Base-by-base conservation (phyloP, 1,140 invertebrate genomes). In the Atopsyche davidsoni region DNA sequence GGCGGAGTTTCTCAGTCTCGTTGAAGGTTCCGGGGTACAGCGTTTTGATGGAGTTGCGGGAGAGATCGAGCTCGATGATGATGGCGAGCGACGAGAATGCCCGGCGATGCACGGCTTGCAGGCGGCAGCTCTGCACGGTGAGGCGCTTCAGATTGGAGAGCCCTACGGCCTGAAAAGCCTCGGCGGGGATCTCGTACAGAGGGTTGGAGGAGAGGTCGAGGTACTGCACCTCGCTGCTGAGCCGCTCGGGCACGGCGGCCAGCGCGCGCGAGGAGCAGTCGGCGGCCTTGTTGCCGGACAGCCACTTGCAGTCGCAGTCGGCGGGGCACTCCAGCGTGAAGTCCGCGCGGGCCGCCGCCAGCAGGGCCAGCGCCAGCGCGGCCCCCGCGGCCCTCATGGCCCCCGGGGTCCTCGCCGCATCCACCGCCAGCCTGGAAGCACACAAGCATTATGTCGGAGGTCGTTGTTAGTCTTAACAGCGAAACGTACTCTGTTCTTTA, bases 21-120 rank as follows among this genome's bases (percentile, higher is more conserved):
- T 67, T 68, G 58, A 94, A 92, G 0, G 84, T 85, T 11, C 80
- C 79, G 0, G 80, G 77, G 38, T 86, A 74, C 7, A 94, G 65
- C 1, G 72, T 76, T 22, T 70, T 72, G 3, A 95, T 80, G 1
- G 75, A 71, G 62, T 95, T 95, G 48, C 77, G 75, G 1, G 87
- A 88, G 35, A 94, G 67, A 64, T 95, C 88, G 23, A 95, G 69
- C 66, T 93, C 88, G 23, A 92, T 87, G 32, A 94, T 74, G 47
- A 91, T 85, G 35, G 76, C 76, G 13, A 94, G 73, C 1, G 81
- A 81, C 45, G 76, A 79, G 58, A 94, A 86, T 0, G 88, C 86
- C 46, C 80, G 77, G 18, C 78, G 76, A 55, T 88, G 73, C 4
- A 94, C 73, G 3, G 73, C 70, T 49, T 79, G 70, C 4, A 94